Evolutionary conservation across 2,797 vertebrate species (phyloP).

Genomic region (Acanthiza pusilla): DNA sequence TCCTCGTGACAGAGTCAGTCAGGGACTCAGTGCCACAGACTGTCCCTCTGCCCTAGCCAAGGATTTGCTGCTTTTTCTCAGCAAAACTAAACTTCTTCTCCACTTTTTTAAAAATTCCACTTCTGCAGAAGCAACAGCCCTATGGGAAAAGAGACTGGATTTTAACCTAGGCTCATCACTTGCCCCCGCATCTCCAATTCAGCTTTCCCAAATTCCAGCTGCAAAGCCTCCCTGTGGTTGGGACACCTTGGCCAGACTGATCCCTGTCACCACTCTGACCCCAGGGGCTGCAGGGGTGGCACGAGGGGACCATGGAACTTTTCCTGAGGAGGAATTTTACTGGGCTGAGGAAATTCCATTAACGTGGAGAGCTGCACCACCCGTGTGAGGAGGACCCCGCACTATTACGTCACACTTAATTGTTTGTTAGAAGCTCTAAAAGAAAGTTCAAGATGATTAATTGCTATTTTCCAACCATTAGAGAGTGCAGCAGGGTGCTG

Average conservation of each 20-base stretch:
- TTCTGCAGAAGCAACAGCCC: background rate
- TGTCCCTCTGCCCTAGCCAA: background rate
- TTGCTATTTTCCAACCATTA: slow-evolving; percentile 11
- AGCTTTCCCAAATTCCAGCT: background rate
- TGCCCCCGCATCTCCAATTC: background rate
- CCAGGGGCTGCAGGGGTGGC: background rate
- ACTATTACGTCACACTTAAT: background rate
- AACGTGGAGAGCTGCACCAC: background rate
- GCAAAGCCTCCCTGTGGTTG: background rate
- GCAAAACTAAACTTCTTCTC: background rate
- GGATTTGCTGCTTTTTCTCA: background rate
- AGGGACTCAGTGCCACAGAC: background rate
- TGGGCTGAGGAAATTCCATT: background rate
- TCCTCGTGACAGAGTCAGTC: background rate
- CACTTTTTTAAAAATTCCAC: background rate
- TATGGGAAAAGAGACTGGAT: background rate
- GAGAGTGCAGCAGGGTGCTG: background rate
- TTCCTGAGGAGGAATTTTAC: background rate
- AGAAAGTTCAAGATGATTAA: background rate
- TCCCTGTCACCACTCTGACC: background rate
- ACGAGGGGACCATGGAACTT: background rate
- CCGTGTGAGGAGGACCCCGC: background rate
- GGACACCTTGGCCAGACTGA: background rate
- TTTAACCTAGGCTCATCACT: background rate
- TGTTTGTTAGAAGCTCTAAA: background rate